Conservation (phyloP, 2,113 vertebrate genomes). For the Grus americana region DNA sequence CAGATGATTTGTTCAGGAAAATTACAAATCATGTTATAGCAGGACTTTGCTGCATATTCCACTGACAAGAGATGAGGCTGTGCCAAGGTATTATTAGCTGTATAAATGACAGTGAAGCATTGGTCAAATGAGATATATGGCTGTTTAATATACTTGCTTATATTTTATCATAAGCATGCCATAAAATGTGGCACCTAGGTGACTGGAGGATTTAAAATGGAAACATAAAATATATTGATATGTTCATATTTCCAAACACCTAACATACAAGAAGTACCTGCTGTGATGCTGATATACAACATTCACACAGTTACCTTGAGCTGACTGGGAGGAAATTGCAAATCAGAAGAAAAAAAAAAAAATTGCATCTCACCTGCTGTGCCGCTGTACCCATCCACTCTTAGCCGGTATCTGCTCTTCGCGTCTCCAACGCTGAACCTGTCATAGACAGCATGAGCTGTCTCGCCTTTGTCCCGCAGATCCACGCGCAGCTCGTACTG, state of each 20-base stretch:
- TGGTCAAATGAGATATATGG: neutral
- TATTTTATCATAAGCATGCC: neutral
- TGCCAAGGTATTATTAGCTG: neutral
- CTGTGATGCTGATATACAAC: neutral
- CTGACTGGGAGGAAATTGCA: neutral
- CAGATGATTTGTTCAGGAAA: neutral
- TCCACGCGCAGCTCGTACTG: constrained; percentile 95
- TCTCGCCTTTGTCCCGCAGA: constrained; percentile 84
- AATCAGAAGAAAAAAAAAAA: neutral
- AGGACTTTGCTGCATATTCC: neutral
- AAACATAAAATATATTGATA: neutral
- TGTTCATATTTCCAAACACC: neutral
- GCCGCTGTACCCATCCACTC: constrained; percentile 92
- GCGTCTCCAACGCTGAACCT: constrained; percentile 87
- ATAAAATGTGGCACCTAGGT: neutral
- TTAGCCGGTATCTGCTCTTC: constrained; percentile 88
- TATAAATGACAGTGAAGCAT: neutral
- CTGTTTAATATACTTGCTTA: constrained; percentile 1
- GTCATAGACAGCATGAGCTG: constrained; percentile 89
- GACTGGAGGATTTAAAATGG: neutral
- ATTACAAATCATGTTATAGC: neutral
- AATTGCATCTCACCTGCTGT: constrained; percentile 82
- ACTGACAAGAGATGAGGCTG: neutral
- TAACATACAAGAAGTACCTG: neutral
- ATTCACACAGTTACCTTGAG: neutral